Percentiles rank a stretch among this genome's conserved stretches.
These are phyloP conservation scores for Mungos mungo DNA, from an alignment of 2,113 vertebrate species.

Conservation along the genomic window DNA sequence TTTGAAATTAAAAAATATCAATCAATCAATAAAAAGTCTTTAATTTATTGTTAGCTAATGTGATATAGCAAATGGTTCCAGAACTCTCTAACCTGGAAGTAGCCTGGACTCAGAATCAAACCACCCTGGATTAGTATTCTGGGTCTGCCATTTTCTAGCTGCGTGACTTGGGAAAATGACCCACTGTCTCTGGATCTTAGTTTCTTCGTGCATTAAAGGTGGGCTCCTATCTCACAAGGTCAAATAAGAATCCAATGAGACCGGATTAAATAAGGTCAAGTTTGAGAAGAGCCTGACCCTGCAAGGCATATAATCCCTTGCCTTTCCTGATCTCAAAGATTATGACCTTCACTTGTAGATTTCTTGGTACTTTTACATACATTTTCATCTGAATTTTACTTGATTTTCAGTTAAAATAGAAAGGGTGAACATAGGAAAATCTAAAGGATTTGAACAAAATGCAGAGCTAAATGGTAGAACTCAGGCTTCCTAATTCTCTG, in stretches of 20 bases:
- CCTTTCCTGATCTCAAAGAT: neutral
- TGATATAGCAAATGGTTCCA: too few species aligned
- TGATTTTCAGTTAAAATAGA: neutral
- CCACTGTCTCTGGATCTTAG: neutral
- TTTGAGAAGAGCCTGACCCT: neutral
- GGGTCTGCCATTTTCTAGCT: neutral
- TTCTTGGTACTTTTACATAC: neutral
- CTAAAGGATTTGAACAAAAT: neutral
- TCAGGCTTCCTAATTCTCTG: neutral
- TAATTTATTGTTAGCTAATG: neutral
- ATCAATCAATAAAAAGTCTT: neutral
- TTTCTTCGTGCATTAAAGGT: neutral
- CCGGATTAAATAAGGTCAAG: neutral
- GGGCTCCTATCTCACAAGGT: neutral
- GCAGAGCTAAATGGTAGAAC: neutral
- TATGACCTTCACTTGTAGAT: neutral
- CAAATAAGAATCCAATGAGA: neutral
- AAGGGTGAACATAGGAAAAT: neutral
- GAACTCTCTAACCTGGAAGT: neutral
- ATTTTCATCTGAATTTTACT: neutral
- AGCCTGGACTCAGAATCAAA: neutral
- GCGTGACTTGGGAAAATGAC: neutral
- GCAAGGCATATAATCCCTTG: neutral
- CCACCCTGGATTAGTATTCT: neutral
- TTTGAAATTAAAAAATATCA: too few species aligned